These are phyloP conservation scores for Vulpes lagopus DNA, from an alignment of 2,113 vertebrate species.

Conservation along the genomic window DNA sequence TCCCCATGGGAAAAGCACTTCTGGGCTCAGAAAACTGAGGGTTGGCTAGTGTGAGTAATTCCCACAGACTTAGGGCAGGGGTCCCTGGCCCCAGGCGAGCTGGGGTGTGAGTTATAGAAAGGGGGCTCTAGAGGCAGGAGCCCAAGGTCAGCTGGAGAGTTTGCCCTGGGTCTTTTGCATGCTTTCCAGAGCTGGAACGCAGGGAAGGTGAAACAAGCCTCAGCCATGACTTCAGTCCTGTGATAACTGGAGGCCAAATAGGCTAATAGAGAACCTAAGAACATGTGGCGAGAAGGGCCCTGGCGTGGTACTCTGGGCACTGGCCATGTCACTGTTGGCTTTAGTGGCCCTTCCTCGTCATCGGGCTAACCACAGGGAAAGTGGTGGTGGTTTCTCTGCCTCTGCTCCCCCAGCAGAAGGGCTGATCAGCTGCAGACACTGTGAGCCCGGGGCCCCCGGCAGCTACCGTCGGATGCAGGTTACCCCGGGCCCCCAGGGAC, in stretches of 20 bases:
- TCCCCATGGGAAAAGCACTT: neutral
- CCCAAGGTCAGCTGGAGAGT: neutral
- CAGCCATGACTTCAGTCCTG: neutral
- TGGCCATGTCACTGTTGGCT: too few species aligned
- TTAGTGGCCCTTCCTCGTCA: neutral
- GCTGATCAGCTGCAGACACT: neutral
- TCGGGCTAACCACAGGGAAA: neutral
- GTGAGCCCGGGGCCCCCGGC: neutral
- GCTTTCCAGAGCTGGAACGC: neutral
- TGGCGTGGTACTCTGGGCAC: fast-evolving
- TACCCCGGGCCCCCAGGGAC: neutral
- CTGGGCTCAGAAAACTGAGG: neutral
- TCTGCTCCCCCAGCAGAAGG: neutral
- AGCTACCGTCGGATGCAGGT: neutral
- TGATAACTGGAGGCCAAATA: neutral
- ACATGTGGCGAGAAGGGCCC: neutral
- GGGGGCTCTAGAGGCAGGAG: neutral
- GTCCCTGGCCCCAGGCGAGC: neutral
- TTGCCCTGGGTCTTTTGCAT: neutral
- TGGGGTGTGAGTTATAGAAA: neutral
- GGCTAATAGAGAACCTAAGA: neutral
- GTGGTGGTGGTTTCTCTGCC: neutral
- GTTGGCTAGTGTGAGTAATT: neutral
- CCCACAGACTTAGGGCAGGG: neutral
- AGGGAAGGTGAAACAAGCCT: neutral